Evolutionary conservation across 2,888 invertebrate genomes (phyloP).

Genomic region (Pheosia tremula): DNA sequence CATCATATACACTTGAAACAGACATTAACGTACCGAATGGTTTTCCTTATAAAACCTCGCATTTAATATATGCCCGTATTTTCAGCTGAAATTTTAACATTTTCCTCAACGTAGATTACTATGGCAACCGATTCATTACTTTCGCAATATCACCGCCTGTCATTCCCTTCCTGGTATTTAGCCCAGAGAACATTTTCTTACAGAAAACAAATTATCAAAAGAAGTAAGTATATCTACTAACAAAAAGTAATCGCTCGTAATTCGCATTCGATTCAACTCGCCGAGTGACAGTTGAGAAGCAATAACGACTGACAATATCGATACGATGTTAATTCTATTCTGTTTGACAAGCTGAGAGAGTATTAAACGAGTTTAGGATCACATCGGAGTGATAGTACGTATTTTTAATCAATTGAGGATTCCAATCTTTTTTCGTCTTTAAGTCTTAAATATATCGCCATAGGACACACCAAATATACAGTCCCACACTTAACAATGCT

Average conservation of each 20-base stretch:
- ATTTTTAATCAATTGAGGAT: conserved; percentile 4
- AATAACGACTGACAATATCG: conserved; percentile 8
- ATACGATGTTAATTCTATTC: conserved; percentile 2
- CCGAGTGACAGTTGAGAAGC: conserved; percentile 4
- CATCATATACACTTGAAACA: conserved; percentile 9
- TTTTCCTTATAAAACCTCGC: conserved; percentile 10
- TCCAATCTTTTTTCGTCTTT: not conserved
- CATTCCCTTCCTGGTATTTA: conserved; percentile 1
- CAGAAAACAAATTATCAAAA: not conserved
- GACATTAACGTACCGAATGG: conserved; percentile 17
- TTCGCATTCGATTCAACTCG: conserved; percentile 7
- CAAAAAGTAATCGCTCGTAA: conserved; percentile 8
- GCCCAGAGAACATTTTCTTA: not conserved
- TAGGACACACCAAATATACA: not conserved
- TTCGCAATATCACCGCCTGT: not conserved
- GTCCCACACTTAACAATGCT: too few species aligned
- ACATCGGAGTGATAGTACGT: not conserved
- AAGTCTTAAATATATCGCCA: too few species aligned
- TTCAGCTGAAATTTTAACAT: not conserved
- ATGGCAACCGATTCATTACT: not conserved
- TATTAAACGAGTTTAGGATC: conserved; percentile 3
- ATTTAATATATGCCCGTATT: not conserved
- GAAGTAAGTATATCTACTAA: too few species aligned
- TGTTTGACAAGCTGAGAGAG: conserved; percentile 7
- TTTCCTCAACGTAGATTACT: not conserved